Percentiles rank a stretch among this genome's conserved stretches.
These are phyloP conservation scores for Anguilla anguilla DNA, from an alignment of 2,797 vertebrate genomes.

Conservation along the genomic window DNA sequence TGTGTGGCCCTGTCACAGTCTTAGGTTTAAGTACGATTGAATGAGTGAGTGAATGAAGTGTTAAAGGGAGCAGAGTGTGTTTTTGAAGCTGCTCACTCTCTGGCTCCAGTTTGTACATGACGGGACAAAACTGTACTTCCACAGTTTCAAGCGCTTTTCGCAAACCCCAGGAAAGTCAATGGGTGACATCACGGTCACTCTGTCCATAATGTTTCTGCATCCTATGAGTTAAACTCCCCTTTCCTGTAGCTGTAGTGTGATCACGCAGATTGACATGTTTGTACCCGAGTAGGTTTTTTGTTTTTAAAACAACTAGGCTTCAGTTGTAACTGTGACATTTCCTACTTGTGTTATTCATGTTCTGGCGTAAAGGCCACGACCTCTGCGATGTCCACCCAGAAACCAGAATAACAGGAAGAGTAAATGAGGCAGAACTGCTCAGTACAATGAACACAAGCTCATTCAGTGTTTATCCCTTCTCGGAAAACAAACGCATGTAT, in stretches of 20 bases:
- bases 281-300: not conserved
- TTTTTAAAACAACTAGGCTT: not conserved
- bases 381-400: not conserved
- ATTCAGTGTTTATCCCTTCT: not conserved
- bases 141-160: no score
- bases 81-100: not conserved
- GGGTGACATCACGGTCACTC: no score
- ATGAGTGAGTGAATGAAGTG: not conserved
- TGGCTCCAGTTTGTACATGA: no score
- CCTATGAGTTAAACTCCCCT: not conserved
- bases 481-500: not conserved
- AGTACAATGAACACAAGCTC: not conserved
- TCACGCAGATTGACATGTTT: not conserved
- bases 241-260: not conserved
- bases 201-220: no score
- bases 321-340: not conserved
- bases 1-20: not conserved
- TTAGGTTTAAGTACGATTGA: not conserved
- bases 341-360: not conserved
- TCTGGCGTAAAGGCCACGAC: not conserved
- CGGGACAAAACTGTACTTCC: no score
- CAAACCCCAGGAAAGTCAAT: no score
- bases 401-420: slow-evolving; percentile 7
- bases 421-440: not conserved
- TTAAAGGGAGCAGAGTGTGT: not conserved